Percentiles rank a stretch among this genome's conserved stretches.
Evolutionary conservation across 2,888 invertebrate species (phyloP).

Genomic region (Lithophane semibrunnea): DNA sequence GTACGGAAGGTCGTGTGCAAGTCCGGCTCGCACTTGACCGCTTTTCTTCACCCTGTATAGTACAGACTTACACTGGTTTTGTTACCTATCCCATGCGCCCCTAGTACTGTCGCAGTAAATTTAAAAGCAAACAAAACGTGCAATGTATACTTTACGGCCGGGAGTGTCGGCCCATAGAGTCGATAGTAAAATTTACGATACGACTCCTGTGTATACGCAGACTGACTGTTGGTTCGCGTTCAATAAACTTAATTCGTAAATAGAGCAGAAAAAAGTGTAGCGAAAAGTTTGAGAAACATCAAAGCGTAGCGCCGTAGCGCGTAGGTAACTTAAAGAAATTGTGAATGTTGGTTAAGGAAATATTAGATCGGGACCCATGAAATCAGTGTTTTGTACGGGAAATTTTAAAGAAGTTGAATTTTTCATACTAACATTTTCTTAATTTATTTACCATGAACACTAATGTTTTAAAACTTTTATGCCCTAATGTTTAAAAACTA

Average conservation of each 20-base stretch:
- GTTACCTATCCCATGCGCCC: slow-evolving; percentile 61
- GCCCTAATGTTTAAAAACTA: too few species aligned
- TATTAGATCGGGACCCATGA: too few species aligned
- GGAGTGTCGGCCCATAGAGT: slow-evolving; percentile 65
- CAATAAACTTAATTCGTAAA: slow-evolving; percentile 72
- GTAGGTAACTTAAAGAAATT: background rate
- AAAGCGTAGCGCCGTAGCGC: background rate
- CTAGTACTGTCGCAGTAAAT: slow-evolving; percentile 64
- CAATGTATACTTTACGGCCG: slow-evolving; percentile 73
- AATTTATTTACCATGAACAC: too few species aligned
- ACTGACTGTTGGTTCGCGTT: slow-evolving; percentile 70
- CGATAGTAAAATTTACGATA: slow-evolving; percentile 78
- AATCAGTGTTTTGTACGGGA: too few species aligned
- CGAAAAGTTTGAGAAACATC: background rate
- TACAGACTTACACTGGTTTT: slow-evolving; percentile 34
- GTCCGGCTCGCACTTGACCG: background rate
- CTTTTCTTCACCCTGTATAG: slow-evolving; percentile 12
- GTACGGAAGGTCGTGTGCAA: too few species aligned
- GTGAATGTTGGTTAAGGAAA: too few species aligned
- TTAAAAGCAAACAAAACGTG: slow-evolving; percentile 72
- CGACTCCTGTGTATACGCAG: slow-evolving; percentile 62
- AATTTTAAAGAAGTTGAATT: too few species aligned
- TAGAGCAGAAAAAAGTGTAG: slow-evolving; percentile 5
- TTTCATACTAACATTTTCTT: too few species aligned
- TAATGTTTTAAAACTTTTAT: too few species aligned